Evolutionary conservation across 2,113 vertebrate species (phyloP).

Genomic region (Dromiciops gliroides): DNA sequence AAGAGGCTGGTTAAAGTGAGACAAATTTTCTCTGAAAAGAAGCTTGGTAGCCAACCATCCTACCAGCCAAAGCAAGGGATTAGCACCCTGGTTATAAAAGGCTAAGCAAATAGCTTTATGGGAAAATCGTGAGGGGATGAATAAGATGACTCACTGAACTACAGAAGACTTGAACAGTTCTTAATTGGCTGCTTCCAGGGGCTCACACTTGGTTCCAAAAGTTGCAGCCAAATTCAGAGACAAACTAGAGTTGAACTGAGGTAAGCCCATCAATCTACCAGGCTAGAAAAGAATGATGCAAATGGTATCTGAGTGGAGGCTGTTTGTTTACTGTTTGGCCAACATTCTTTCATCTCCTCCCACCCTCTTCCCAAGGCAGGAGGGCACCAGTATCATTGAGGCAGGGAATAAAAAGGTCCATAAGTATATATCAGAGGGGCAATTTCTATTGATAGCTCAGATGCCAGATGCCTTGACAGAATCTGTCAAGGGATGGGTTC

Average conservation of each 20-base stretch:
- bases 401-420: background rate
- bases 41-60: background rate
- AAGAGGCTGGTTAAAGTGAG: background rate
- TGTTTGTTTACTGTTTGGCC: background rate
- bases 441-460: too few species aligned
- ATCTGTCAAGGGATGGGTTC: background rate
- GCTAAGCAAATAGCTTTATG: background rate
- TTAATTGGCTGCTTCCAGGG: background rate
- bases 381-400: background rate
- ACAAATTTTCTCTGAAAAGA: background rate
- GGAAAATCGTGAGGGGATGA: background rate
- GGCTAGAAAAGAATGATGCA: background rate
- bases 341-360: background rate
- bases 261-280: background rate
- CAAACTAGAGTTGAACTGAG: background rate
- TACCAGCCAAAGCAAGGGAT: background rate
- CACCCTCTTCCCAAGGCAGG: background rate
- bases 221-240: background rate
- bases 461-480: too few species aligned
- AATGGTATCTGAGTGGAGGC: background rate
- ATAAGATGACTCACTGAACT: background rate
- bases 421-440: background rate
- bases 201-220: background rate
- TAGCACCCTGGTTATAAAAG: background rate
- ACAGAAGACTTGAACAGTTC: background rate